Base-by-base conservation (phyloP, 2,888 invertebrate species). In the Phalera bucephala region DNA sequence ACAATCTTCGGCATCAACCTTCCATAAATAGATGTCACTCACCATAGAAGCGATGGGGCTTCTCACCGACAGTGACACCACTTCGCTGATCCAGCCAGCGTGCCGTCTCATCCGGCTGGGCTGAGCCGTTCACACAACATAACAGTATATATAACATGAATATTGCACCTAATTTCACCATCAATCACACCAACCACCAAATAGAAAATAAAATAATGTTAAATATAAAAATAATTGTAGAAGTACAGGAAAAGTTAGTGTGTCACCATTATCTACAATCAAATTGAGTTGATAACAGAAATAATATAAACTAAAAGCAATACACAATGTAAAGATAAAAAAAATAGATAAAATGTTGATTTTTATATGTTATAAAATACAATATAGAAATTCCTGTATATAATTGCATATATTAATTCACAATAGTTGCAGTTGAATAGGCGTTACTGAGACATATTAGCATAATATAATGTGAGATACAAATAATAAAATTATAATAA, bases 101-200 rank as follows among this genome's bases (percentile, higher is more conserved):
- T 35, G 87, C 88, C 12, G 90, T 89, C 59, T 89, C 90, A 54
- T 90, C 90, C 38, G 89, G 85, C 77, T 88, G 89, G 62, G 82
- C 90, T 90, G 90, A 86, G 72, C 87, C 88, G 58, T 86, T 88
- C 61, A 85, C 82, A 90, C 87, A 90, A 89, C 86, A 88, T 72
- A 88, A 89, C 60, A 89, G 87, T 86, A 89, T 86, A 89, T 88
- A 89, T 84, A 89, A 89, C 89, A 89, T 89, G 83, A 87, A 88
- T 74, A 89, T 88, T 71, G 87, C 83, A 83, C 86, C 89, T 88
- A 87, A 80, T 73, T 71, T 70, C 77, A 84, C 77, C 82, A 78
- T 72, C 78, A 80, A 75, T 72, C 63, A 82, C 83, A 86, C 86
- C 86, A 80, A 71, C 79, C 87, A 87, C 87, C 86, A 83, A 81